Evolutionary conservation across 2,888 invertebrate genomes (phyloP).

Genomic region (Himalopsyche anomala): DNA sequence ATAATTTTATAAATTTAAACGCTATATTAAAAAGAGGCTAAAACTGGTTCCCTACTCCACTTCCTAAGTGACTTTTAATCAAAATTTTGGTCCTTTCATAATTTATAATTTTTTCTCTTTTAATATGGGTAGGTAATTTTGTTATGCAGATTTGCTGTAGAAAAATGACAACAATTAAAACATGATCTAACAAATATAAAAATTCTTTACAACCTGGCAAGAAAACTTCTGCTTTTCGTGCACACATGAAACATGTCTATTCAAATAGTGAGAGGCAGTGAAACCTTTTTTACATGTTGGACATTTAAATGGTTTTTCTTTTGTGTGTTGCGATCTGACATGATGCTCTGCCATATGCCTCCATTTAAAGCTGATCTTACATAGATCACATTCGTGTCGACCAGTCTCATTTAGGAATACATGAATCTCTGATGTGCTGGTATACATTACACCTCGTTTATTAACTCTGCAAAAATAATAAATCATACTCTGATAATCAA

Average conservation of each 20-base stretch:
- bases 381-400: constrained; percentile 51
- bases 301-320: constrained; percentile 62
- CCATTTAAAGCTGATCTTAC: constrained; percentile 51
- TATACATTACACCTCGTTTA: constrained; percentile 56
- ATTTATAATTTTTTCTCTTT: background rate
- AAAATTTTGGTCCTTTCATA: too few species aligned
- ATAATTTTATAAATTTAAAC: too few species aligned
- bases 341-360: constrained; percentile 57
- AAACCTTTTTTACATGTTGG: constrained; percentile 55
- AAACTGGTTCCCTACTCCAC: too few species aligned
- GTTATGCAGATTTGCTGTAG: too few species aligned
- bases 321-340: constrained; percentile 55
- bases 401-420: constrained; percentile 44
- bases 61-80: too few species aligned
- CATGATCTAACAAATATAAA: background rate
- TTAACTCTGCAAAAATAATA: constrained; percentile 53
- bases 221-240: constrained; percentile 60
- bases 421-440: constrained; percentile 49
- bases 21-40: too few species aligned
- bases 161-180: background rate
- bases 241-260: constrained; percentile 60
- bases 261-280: constrained; percentile 51
- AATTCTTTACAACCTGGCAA: constrained; percentile 54
- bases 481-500: background rate
- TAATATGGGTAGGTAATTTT: background rate